Conservation (phyloP, 1,140 invertebrate genomes). For the Oryctes rhinoceros region DNA sequence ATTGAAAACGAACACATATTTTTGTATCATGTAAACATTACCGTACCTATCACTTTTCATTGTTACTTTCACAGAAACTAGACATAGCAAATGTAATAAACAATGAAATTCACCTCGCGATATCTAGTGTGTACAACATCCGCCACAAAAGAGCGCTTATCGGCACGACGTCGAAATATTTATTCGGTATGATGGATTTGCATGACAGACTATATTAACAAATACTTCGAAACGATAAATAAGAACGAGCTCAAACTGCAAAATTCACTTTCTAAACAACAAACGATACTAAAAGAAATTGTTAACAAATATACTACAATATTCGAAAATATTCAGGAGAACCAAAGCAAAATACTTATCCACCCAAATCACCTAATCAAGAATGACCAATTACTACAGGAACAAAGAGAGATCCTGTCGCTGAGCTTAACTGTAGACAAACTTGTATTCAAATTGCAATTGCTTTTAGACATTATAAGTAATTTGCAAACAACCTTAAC, state of each 20-base stretch:
- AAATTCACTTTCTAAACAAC: too few relatives aligned
- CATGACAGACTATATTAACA: conserved; percentile 30
- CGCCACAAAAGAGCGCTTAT: conserved; percentile 45
- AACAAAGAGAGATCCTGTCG: too few relatives aligned
- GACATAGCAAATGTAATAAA: too few relatives aligned
- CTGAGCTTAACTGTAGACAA: background rate
- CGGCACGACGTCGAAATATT: too few relatives aligned
- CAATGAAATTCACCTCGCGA: conserved; percentile 36
- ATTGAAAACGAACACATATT: too few relatives aligned
- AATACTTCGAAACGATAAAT: too few relatives aligned
- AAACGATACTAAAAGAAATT: too few relatives aligned
- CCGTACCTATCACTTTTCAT: conserved; percentile 7
- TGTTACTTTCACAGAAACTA: background rate
- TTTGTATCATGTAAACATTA: conserved; percentile 8
- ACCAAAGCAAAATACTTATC: background rate
- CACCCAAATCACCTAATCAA: background rate
- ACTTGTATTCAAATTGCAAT: too few relatives aligned
- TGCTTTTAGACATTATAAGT: background rate
- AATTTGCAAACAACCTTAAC: background rate
- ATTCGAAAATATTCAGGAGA: too few relatives aligned
- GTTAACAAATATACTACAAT: too few relatives aligned
- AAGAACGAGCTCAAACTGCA: too few relatives aligned
- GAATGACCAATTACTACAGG: too few relatives aligned
- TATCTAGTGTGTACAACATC: background rate
- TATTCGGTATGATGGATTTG: conserved; percentile 43